Evolutionary conservation across 2,888 invertebrate species (phyloP), one percentile per base, ranked within the genome.

Genomic region (Drosophila engyochracea): DNA sequence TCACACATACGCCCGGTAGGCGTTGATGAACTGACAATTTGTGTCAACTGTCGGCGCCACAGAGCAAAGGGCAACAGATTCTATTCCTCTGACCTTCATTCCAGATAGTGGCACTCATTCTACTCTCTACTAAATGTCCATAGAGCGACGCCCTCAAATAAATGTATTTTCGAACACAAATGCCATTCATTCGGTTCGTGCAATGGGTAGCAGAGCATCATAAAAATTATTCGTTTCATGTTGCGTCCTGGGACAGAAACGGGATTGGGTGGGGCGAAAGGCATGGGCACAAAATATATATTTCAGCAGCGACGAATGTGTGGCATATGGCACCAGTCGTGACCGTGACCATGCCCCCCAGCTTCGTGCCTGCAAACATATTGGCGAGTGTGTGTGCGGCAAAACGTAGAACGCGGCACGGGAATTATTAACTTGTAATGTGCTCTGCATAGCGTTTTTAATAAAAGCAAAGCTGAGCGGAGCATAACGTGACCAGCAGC

Each of bases 11-110:
- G 89, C 75, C 77, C 76, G 74, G 90, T 87, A 90, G 88, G 89
- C 91, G 91, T 91, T 90, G 89, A 91, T 89, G 89, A 90, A 90
- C 90, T 91, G 89, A 89, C 89, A 91, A 89, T 91, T 89, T 91
- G 84, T 91, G 91, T 88, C 90, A 91, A 91, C 90, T 91, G 84
- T 82, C 74, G 35, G 67, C 61, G 78, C 82, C 77, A 71, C 82
- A 79, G 82, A 76, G 86, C 89, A 85, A 77, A 81, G 81, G 82
- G 76, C 85, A 73, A 61, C 66, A 44, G 31, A 44, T 58, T n/a
- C 19, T 51, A 28, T 41, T n/a, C 51, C 51, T 51, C 10, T n/a
- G 31, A 31, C 37, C 47, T 64, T 37, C 30, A n/a, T 57, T 14
- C 1, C 30, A 39, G 39, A 14, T 64, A 55, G 74, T 28, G 47